Base-by-base conservation (phyloP, 64 coral and sea anemone genomes). In the Anthopleura sola region DNA sequence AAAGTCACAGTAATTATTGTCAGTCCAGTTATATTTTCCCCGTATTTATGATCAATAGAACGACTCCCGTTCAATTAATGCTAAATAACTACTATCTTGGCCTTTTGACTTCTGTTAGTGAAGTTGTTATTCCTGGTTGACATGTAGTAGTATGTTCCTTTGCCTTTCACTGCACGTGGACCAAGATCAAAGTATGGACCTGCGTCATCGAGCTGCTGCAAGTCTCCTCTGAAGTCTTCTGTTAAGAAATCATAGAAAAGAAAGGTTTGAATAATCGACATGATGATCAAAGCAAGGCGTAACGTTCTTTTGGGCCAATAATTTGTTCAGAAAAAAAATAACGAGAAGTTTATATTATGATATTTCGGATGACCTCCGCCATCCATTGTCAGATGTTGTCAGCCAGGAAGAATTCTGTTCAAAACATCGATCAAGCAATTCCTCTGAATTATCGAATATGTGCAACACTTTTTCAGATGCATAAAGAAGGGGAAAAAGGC, bases 41-140 rank as follows among this genome's bases (percentile, higher is more conserved):
- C 5, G 21, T 26, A 62, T n/a, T 26, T 62, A 62, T 5, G n/a
- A n/a, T 11, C n/a, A 23, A 62, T 8, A 24, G 21, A 8, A n/a
- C n/a, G 21, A 62, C 24, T 79, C 5, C 33, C 19, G 8, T 79
- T 79, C 33, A 16, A n/a, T n/a, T n/a, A n/a, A 37, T 79, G 76
- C 76, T 79, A 79, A 37, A 39, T 79, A n/a, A 79, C 76, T 21
- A 79, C 76, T 37, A 98, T 94, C 34, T 86, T 87, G n/a, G 89
- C 96, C 58, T 98, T 98, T 68, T 98, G 96, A 38, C 96, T 91
- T 20, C 96, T 89, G 71, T 98, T 98, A 18, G 96, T 92, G 75
- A 98, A 98, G 83, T 94, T 94, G 49, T 98, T 98, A 74, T 98
- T 98, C 29, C 96, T 88, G 2, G 96, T 94, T 26, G 88, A 92